Evolutionary conservation across 2,888 invertebrate species (phyloP).

Genomic region (Acleris laterana): DNA sequence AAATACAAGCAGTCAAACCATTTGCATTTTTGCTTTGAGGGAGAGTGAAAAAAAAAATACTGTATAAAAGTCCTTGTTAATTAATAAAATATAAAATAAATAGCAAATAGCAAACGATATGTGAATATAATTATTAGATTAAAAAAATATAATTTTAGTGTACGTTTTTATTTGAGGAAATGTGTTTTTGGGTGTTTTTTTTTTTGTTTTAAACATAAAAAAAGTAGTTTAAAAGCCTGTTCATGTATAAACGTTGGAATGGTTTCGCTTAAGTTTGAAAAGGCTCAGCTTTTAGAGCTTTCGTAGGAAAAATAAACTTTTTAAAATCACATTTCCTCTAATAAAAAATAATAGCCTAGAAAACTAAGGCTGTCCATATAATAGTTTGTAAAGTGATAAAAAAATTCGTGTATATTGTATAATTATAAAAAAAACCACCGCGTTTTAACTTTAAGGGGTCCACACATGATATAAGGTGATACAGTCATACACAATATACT

Average conservation of each 20-base stretch:
- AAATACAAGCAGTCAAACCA: constrained; percentile 2
- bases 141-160: constrained; percentile 33
- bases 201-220: neutral
- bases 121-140: constrained; percentile 37
- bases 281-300: no score
- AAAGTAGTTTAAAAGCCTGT: no score
- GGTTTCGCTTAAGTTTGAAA: no score
- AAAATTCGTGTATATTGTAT: constrained; percentile 35
- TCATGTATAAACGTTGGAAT: no score
- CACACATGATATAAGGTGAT: no score
- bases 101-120: constrained; percentile 32
- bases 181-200: neutral
- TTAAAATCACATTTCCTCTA: no score
- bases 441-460: neutral
- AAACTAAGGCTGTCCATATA: constrained; percentile 35
- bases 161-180: constrained; percentile 23
- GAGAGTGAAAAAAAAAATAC: constrained; percentile 30
- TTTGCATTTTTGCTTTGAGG: constrained; percentile 36
- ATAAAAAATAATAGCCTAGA: constrained; percentile 27
- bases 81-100: constrained; percentile 25
- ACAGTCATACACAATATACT: no score
- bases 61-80: constrained; percentile 40
- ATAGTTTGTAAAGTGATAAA: constrained; percentile 26
- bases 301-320: no score
- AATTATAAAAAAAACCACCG: constrained; percentile 23